Conservation (phyloP, 1,140 invertebrate genomes). For the Sinonovacula constricta region DNA sequence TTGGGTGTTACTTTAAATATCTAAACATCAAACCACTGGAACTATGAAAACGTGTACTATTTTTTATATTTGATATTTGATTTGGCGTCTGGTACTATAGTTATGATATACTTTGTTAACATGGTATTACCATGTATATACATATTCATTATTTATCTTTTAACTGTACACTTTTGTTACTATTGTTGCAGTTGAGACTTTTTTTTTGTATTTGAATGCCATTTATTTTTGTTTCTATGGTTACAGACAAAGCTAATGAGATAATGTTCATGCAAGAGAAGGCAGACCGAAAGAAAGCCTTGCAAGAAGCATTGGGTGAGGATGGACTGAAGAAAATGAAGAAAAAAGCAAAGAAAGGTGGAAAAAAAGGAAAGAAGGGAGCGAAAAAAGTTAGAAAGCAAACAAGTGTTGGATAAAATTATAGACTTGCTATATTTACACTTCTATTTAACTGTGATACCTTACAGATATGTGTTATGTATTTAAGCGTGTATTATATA, state of each 20-base stretch:
- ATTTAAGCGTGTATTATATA: too few relatives aligned
- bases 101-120: neutral
- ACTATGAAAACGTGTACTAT: too few relatives aligned
- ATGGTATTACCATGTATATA: too few relatives aligned
- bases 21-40: too few relatives aligned
- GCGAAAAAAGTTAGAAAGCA: slow-evolving; percentile 35
- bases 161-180: neutral
- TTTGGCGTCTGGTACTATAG: neutral
- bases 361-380: slow-evolving; percentile 37
- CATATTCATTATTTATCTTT: neutral
- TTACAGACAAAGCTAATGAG: slow-evolving; percentile 63
- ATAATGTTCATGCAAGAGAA: slow-evolving; percentile 61
- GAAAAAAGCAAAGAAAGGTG: slow-evolving; percentile 54
- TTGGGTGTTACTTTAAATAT: too few relatives aligned
- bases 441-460: too few relatives aligned
- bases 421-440: too few relatives aligned
- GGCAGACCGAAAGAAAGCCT: slow-evolving; percentile 61
- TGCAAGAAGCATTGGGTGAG: slow-evolving; percentile 43
- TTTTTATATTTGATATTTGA: neutral
- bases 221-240: slow-evolving; percentile 4
- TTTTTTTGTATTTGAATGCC: neutral
- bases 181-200: neutral
- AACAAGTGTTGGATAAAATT: too few relatives aligned
- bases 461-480: too few relatives aligned
- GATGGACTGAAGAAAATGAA: slow-evolving; percentile 57